Evolutionary conservation across 2,888 invertebrate species (phyloP).

Genomic region (Zonitis immaculata): DNA sequence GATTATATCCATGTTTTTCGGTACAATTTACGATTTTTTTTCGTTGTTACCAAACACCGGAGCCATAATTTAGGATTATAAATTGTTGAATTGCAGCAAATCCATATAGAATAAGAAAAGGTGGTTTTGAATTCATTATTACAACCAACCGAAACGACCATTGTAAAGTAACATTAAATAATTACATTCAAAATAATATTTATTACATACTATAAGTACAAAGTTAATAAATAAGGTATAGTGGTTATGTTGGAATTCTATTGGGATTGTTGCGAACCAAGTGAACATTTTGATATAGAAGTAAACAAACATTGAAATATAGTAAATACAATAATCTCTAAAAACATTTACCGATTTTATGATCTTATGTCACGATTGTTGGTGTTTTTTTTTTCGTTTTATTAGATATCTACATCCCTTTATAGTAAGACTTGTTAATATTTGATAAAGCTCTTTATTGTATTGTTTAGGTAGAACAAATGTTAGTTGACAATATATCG

Average conservation of each 20-base stretch:
- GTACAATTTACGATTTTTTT: no score
- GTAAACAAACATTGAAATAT: no score
- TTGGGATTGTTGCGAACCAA: not conserved
- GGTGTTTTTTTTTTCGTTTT: not conserved
- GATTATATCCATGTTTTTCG: no score
- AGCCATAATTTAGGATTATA: no score
- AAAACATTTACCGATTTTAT: not conserved
- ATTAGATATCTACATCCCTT: not conserved
- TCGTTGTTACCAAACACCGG: no score
- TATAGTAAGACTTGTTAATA: not conserved
- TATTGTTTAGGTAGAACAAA: not conserved
- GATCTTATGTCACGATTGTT: not conserved
- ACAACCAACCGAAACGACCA: no score
- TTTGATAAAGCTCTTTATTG: not conserved
- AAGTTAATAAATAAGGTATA: slow-evolving; percentile 13
- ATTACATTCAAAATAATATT: slow-evolving; percentile 9
- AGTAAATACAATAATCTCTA: no score
- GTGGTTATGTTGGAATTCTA: not conserved
- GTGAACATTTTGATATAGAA: not conserved
- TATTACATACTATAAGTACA: slow-evolving; percentile 1
- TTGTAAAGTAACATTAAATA: slow-evolving; percentile 14
- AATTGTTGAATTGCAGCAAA: no score
- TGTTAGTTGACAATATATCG: not conserved
- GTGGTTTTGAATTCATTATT: no score
- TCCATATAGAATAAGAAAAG: no score